Conservation (phyloP, 2,888 invertebrate genomes). For the Phaonia tiefii region DNA sequence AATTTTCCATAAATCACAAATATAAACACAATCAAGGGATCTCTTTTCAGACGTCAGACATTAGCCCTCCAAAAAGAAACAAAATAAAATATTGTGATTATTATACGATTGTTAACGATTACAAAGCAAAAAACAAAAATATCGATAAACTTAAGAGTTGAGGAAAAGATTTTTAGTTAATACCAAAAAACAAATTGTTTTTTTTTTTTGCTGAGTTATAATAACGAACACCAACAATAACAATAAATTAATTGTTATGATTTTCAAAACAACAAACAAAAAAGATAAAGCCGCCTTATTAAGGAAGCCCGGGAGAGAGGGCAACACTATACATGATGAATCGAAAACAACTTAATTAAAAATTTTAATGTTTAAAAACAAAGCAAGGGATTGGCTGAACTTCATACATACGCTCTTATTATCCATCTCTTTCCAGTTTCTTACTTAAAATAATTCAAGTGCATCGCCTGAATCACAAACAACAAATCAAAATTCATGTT, state of each 20-base stretch:
- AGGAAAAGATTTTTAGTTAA: no score
- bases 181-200: not conserved
- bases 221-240: constrained; percentile 57
- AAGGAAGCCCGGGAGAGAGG: constrained; percentile 17
- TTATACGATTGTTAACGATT: constrained; percentile 10
- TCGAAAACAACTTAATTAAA: constrained; percentile 61
- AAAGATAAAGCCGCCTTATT: not conserved
- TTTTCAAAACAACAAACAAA: not conserved
- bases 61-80: not conserved
- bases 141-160: no score
- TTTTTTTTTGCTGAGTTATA: constrained; percentile 11
- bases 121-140: constrained; percentile 20
- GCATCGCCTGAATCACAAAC: not conserved
- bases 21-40: not conserved
- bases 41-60: no score
- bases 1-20: constrained; percentile 41
- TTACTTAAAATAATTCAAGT: constrained; percentile 3
- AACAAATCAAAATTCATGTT: constrained; percentile 15
- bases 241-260: constrained; percentile 26
- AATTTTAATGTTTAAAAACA: not conserved
- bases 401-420: no score
- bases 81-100: not conserved
- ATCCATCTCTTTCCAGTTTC: not conserved
- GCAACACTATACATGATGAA: no score
- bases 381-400: no score